These are phyloP conservation scores for Barbus barbus DNA, from an alignment of 2,113 vertebrate genomes.

Conservation along the genomic window DNA sequence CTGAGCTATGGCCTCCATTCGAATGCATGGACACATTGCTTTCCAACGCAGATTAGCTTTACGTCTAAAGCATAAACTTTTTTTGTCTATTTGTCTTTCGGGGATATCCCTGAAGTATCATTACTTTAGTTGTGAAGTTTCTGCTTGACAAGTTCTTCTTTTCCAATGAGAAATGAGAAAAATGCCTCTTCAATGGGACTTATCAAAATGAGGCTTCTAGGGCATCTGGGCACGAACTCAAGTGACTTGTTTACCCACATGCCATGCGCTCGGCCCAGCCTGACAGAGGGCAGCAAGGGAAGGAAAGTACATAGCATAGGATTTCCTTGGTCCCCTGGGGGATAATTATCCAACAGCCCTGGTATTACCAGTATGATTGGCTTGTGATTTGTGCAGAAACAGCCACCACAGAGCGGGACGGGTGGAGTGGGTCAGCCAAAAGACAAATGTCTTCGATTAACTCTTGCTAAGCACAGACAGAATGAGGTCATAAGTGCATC, in stretches of 20 bases:
- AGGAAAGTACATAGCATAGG: constrained; percentile 9
- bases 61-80: constrained; percentile 48
- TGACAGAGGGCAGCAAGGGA: constrained; percentile 21
- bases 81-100: constrained; percentile 47
- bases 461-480: constrained; percentile 59
- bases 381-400: constrained; percentile 72
- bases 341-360: constrained; percentile 81
- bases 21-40: constrained; percentile 28
- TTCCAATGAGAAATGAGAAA: constrained; percentile 11
- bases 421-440: constrained; percentile 54
- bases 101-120: constrained; percentile 34
- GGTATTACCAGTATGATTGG: constrained; percentile 70
- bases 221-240: constrained; percentile 56
- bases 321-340: constrained; percentile 73
- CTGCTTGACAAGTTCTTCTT: constrained; percentile 20
- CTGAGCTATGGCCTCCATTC: neutral
- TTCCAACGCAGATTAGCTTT: constrained; percentile 43
- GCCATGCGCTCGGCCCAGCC: constrained; percentile 58
- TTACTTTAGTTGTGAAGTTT: constrained; percentile 33
- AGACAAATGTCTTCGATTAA: constrained; percentile 66
- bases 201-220: constrained; percentile 32
- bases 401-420: constrained; percentile 56
- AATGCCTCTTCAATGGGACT: constrained; percentile 17
- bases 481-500: constrained; percentile 71
- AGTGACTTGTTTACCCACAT: constrained; percentile 48